Conservation (phyloP, 1,140 invertebrate genomes). For the Drosophila setifemur region DNA sequence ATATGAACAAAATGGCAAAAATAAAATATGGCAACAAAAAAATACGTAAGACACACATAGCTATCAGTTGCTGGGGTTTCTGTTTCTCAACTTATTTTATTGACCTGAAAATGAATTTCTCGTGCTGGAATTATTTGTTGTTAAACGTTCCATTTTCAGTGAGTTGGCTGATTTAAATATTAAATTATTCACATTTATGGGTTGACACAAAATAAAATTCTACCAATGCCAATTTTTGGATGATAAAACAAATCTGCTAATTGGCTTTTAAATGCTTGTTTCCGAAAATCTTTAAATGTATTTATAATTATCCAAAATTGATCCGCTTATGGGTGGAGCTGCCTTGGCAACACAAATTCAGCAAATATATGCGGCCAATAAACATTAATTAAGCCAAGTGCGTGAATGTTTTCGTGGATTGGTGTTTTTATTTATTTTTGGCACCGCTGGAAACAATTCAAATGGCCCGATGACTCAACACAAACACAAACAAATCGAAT, state of each 20-base stretch:
- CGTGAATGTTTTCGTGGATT: constrained; percentile 24
- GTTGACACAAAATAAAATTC: neutral
- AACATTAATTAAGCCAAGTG: constrained; percentile 56
- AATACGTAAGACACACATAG: constrained; percentile 7
- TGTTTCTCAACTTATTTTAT: constrained; percentile 50
- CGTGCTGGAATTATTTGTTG: constrained; percentile 3
- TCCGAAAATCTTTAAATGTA: neutral
- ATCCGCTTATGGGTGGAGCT: neutral
- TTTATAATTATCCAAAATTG: constrained; percentile 1
- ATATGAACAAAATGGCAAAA: constrained; percentile 57
- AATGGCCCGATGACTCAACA: constrained; percentile 36
- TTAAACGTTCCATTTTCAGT: constrained; percentile 6
- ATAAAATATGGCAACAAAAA: constrained; percentile 10
- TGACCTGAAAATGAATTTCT: constrained; percentile 46
- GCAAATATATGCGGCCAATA: constrained; percentile 49
- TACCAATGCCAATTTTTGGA: neutral
- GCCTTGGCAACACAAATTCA: constrained; percentile 29
- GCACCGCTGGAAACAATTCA: constrained; percentile 3
- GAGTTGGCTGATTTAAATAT: neutral
- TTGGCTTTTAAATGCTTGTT: neutral
- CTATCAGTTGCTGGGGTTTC: constrained; percentile 27
- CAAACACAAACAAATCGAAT: constrained; percentile 30
- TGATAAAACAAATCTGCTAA: neutral
- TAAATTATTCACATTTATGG: neutral
- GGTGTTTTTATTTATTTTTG: neutral